Evolutionary conservation across 2,888 invertebrate genomes (phyloP), one percentile per base, ranked within the genome.

Genomic region (Lasioglossum oenotherae): DNA sequence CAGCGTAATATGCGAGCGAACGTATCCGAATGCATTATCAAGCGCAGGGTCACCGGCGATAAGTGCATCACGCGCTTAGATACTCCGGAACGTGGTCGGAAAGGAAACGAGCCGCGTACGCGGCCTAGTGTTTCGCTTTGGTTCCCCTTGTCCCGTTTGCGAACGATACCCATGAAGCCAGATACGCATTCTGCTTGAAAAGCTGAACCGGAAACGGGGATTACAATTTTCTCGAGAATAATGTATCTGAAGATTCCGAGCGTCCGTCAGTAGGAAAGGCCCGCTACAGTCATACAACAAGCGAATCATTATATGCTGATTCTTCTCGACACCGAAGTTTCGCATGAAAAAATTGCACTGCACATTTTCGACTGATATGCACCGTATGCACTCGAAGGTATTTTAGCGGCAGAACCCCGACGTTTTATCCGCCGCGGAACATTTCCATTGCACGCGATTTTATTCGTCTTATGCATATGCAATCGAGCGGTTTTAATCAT

Each of bases 51-150:
- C 49, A 31, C n/a, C 71, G 31, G 16, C 31, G 82, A 8, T 74
- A 72, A 60, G 71, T 31, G 60, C 60, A 49, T 53, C n/a, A 57
- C 19, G 44, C 41, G 60, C 46, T 64, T 81, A 81, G 79, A 6
- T 49, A 60, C 72, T 49, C 6, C 3, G 44, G 57, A 41, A 60
- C 81, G 69, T 46, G 35, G 14, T 19, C 10, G 38, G 38, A 67
- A 19, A 38, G 41, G 64, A 67, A 53, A 64, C n/a, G 19, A 67
- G 46, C 2, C 31, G 23, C 27, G 8, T 2, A 31, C 3, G 31
- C 14, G 64, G 4, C 35, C 31, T 23, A 16, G 19, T 35, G 67
- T 67, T 67, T 19, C 35, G 23, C 35, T 67, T 35, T 6, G 8
- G 31, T 31, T 6, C 64, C 60, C 14, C 27, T 14, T 60, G 60